Percentiles rank a stretch among this genome's conserved stretches.
Conservation (phyloP, 2,888 invertebrate genomes). For the Lottia scabra region DNA sequence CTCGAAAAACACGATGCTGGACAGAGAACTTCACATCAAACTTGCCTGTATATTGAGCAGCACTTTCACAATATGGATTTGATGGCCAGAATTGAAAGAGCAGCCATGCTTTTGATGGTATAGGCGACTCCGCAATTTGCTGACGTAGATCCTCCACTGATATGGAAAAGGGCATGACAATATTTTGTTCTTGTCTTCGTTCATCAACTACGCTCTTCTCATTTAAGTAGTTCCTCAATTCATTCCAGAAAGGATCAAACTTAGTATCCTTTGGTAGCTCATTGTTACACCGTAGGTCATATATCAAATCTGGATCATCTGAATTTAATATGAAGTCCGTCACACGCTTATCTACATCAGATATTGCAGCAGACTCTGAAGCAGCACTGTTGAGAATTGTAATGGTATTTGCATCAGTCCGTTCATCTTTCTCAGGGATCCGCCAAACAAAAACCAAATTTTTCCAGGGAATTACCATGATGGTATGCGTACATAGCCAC, state of each 20-base stretch:
- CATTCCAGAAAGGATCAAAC: constrained; percentile 10
- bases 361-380: not conserved
- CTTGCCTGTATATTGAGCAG: not conserved
- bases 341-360: constrained; percentile 6
- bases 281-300: constrained; percentile 8
- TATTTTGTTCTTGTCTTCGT: not conserved
- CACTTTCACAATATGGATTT: not conserved
- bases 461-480: no score
- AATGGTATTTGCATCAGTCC: not conserved
- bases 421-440: not conserved
- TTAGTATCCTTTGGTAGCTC: not conserved
- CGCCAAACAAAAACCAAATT: not conserved
- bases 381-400: not conserved
- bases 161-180: not conserved
- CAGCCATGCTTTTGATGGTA: not conserved
- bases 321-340: not conserved
- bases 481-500: no score
- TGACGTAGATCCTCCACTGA: not conserved
- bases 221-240: not conserved
- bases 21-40: not conserved
- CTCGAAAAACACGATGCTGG: not conserved
- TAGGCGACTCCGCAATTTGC: not conserved
- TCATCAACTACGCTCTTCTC: not conserved
- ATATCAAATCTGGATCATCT: constrained; percentile 3
- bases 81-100: not conserved